Percentiles rank a stretch among this genome's conserved stretches.
Conservation (phyloP, 2,888 invertebrate species). For the Agrotis puta region DNA sequence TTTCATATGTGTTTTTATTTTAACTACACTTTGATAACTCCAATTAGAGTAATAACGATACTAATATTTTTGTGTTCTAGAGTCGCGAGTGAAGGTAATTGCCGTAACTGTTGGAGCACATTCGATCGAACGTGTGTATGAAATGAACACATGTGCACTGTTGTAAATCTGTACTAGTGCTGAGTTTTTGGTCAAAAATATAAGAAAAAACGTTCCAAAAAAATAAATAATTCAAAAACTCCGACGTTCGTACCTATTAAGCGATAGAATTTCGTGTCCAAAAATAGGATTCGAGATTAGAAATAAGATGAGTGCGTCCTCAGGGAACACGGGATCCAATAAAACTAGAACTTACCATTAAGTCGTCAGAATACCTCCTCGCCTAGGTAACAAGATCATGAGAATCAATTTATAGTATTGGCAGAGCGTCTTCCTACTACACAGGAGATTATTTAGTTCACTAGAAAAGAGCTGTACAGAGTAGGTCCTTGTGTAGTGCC, state of each 20-base stretch:
- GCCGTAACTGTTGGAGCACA: conserved; percentile 53
- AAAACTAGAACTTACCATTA: conserved; percentile 28
- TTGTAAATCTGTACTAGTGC: conserved; percentile 26
- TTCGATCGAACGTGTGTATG: conserved; percentile 36
- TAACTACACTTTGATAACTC: conserved; percentile 33
- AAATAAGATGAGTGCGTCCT: background rate
- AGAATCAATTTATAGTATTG: conserved; percentile 23
- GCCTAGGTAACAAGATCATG: conserved; percentile 21
- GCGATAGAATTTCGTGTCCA: conserved; percentile 3
- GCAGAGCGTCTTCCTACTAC: background rate
- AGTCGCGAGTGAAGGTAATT: conserved; percentile 47
- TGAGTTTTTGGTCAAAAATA: background rate
- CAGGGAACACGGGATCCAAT: background rate
- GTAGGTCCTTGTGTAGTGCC: conserved; percentile 7
- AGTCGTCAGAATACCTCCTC: conserved; percentile 24
- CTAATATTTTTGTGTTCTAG: conserved; percentile 13
- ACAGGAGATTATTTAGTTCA: background rate
- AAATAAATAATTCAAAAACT: background rate
- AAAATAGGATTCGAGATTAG: conserved; percentile 1
- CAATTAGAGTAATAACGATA: conserved; percentile 25
- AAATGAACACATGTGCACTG: conserved; percentile 36
- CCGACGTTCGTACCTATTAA: background rate
- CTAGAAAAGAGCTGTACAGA: background rate
- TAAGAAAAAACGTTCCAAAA: background rate
- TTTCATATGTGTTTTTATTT: conserved; percentile 16